Evolutionary conservation across 2,797 vertebrate species (phyloP), one percentile per base, ranked within the genome.

Genomic region (Lagocephalus sceleratus): DNA sequence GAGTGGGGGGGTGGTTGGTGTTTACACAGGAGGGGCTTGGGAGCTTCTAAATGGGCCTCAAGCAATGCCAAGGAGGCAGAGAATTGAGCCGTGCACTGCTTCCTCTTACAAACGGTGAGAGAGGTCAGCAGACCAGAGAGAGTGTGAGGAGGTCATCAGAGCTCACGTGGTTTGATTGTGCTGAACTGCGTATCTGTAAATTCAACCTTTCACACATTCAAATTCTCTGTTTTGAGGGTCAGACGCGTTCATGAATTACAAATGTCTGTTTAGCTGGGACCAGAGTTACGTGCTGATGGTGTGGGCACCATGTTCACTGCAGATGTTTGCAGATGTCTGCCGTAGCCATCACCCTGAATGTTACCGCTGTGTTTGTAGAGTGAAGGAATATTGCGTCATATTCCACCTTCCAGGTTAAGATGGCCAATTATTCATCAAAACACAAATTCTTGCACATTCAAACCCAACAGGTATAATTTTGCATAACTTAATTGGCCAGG

Each of bases 191-290:
- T 54, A 41, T 66, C 76, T 68, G 47, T 19, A 59, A 20, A 57
- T 40, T 51, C 57, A 54, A 62, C 71, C 73, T 68, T 58, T 71
- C 57, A 74, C 68, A 40, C 25, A 63, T 73, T 66, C 47, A 51
- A 54, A 69, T 71, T 50, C 47, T 43, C 38, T 60, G 48, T 59
- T 79, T 68, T 51, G 63, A 73, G 63, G 62, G 63, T 78, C 64
- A 64, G 41, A 45, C 66, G 71, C 22, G 51, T 57, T 54, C 71
- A 68, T 84, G 66, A 75, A 81, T 87, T 70, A 81, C 78, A 58
- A 73, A 84, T 63, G 71, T 35, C 57, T 60, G 71, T 69, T 73
- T 58, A 71, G 39, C 41, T 50, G 62, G 60, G 68, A 64, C 53
- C 25, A n/a, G 15, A 25, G 23, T 25, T 7, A 1, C 4, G 23